Conservation (phyloP, 2,888 invertebrate species). For the Atethmia centrago region DNA sequence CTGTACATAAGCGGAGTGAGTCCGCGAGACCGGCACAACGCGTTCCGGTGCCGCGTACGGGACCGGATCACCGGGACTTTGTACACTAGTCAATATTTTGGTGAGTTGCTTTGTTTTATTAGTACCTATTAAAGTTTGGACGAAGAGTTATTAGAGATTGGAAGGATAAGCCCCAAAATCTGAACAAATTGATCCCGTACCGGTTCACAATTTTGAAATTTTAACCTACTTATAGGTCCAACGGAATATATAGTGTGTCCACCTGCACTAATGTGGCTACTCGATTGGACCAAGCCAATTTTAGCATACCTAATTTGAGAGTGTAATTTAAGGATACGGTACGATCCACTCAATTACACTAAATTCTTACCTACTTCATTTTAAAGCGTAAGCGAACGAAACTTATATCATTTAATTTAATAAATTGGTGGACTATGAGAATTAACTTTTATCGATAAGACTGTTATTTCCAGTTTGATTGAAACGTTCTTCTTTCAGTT, state of each 20-base stretch:
- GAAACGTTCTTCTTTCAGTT: not conserved
- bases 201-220: not conserved
- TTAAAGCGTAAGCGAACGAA: not conserved
- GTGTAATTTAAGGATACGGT: not conserved
- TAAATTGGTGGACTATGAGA: not conserved
- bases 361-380: not conserved
- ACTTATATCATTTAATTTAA: not conserved
- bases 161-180: not conserved
- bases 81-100: conserved; percentile 93
- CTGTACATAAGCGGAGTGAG: conserved; percentile 95
- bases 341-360: not conserved
- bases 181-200: not conserved
- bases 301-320: not conserved
- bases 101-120: conserved; percentile 78
- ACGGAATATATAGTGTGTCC: not conserved
- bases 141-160: not conserved
- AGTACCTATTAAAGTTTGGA: not conserved
- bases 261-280: not conserved
- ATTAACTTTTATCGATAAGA: not conserved
- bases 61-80: conserved; percentile 94
- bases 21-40: conserved; percentile 94
- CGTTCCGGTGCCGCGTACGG: conserved; percentile 95
- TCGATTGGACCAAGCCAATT: not conserved
- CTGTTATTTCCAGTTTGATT: too few species aligned
- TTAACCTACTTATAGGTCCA: not conserved